Evolutionary conservation across 2,113 vertebrate species (phyloP).

Genomic region (Ailurus styani): DNA sequence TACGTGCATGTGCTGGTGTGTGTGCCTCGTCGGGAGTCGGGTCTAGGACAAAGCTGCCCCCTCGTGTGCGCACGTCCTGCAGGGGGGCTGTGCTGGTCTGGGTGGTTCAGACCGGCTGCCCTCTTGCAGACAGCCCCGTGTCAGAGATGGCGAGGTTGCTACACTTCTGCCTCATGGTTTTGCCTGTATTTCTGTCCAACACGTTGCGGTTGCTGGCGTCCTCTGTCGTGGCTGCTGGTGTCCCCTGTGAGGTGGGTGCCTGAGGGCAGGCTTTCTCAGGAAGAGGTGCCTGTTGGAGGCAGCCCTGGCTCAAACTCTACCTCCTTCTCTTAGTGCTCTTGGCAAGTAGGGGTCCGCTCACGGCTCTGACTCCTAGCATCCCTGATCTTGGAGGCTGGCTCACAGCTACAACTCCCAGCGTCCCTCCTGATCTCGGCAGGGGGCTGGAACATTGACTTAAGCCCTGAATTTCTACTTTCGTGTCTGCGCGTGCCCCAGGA

Average conservation of each 20-base stretch:
- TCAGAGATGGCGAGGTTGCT: background rate
- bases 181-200: background rate
- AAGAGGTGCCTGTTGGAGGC: background rate
- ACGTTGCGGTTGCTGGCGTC: background rate
- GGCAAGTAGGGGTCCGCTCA: too few relatives aligned
- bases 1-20: too few relatives aligned
- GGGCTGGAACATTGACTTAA: background rate
- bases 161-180: rapidly evolving
- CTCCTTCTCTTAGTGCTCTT: rapidly evolving
- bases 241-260: background rate
- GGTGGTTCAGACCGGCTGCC: background rate
- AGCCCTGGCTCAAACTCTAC: too few relatives aligned
- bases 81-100: rapidly evolving
- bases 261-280: background rate
- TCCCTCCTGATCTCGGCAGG: background rate
- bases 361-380: background rate
- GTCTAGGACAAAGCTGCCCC: background rate
- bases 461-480: background rate
- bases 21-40: background rate
- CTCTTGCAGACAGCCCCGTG: background rate
- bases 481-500: background rate
- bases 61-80: background rate
- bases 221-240: background rate
- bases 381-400: background rate
- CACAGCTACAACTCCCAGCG: background rate